A percentile compares a stretch with the other conserved stretches of the same genome.
These are phyloP conservation scores for Plebejus argus DNA, from an alignment of 2,888 invertebrate species.

Conservation along the genomic window DNA sequence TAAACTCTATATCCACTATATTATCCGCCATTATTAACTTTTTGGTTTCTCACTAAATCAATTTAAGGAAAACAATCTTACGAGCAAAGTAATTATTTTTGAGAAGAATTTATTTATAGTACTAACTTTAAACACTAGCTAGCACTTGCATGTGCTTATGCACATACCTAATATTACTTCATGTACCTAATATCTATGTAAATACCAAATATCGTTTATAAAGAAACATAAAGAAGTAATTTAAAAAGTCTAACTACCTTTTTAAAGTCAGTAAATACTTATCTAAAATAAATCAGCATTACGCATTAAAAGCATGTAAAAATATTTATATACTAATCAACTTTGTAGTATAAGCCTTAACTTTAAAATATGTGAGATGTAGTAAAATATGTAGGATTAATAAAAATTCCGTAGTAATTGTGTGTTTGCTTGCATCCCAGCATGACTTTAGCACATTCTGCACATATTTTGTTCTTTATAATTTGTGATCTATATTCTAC, in stretches of 20 bases:
- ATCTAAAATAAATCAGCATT: background rate
- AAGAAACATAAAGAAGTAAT: background rate
- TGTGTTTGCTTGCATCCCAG: slow-evolving; percentile 65
- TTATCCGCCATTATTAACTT: background rate
- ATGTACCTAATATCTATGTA: background rate
- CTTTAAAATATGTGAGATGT: slow-evolving; percentile 32
- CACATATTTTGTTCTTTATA: background rate
- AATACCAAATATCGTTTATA: background rate
- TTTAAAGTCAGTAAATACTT: background rate
- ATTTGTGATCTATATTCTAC: background rate
- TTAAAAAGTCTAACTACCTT: too few relatives aligned
- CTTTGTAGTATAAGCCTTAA: slow-evolving; percentile 41
- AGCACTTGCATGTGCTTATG: slow-evolving; percentile 16
- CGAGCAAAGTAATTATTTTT: background rate
- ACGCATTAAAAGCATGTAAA: background rate
- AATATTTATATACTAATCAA: background rate
- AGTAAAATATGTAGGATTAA: slow-evolving; percentile 51
- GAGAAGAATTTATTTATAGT: background rate
- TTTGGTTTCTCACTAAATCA: background rate
- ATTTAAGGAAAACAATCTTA: background rate
- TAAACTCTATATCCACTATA: background rate
- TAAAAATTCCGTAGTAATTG: slow-evolving; percentile 59
- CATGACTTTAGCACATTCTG: slow-evolving; percentile 46
- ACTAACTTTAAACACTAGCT: background rate
- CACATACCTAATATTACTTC: background rate